Evolutionary conservation across 2,113 vertebrate genomes (phyloP).

Genomic region (Thryonomys swinderianus): DNA sequence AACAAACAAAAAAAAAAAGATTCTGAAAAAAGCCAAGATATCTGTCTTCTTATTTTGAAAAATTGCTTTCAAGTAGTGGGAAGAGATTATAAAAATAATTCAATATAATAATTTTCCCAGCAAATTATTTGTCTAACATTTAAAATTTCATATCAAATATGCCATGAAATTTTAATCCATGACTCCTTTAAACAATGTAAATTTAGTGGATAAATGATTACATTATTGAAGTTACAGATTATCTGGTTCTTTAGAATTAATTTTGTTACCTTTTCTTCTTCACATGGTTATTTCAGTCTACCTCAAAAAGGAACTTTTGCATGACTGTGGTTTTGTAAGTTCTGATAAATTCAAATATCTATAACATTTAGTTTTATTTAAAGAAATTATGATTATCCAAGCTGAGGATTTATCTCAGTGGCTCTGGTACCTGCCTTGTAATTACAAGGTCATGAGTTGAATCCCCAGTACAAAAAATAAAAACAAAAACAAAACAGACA

Average conservation of each 20-base stretch:
- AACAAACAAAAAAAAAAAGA: too few relatives aligned
- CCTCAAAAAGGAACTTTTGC: not conserved
- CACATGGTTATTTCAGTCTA: not conserved
- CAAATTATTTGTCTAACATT: not conserved
- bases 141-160: not conserved
- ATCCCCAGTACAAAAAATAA: too few relatives aligned
- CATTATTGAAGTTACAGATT: not conserved
- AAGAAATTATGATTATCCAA: not conserved
- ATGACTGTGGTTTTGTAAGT: not conserved
- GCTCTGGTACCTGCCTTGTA: too few relatives aligned
- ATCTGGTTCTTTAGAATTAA: not conserved
- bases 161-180: not conserved
- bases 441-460: too few relatives aligned
- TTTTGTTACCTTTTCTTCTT: not conserved
- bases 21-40: slow-evolving; percentile 6
- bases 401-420: too few relatives aligned
- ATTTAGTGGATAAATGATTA: not conserved
- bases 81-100: not conserved
- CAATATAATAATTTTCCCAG: not conserved
- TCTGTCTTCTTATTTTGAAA: not conserved
- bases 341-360: not conserved
- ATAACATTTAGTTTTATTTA: not conserved
- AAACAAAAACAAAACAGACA: too few relatives aligned
- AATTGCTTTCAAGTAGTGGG: not conserved
- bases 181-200: not conserved